Conservation (phyloP, 92 coral and sea anemone species). For the Epizoanthus illoricatus region DNA sequence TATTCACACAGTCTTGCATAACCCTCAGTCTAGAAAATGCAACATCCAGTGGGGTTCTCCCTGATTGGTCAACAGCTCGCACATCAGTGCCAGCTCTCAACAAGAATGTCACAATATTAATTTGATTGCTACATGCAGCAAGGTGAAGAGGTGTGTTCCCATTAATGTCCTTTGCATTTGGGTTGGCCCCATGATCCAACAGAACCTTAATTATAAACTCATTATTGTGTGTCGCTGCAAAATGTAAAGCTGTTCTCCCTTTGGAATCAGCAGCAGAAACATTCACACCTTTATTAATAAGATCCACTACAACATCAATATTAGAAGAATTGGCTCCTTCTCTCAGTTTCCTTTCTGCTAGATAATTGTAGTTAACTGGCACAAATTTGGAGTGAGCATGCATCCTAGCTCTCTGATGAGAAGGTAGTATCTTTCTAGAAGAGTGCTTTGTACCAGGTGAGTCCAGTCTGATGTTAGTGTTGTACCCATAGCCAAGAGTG, state of each 20-base stretch:
- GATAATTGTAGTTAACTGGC: slow-evolving; percentile 56
- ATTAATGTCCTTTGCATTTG: slow-evolving; percentile 90
- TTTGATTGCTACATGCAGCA: slow-evolving; percentile 93
- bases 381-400: slow-evolving; percentile 63
- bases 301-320: slow-evolving; percentile 60
- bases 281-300: slow-evolving; percentile 78
- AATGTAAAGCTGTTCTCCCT: slow-evolving; percentile 91
- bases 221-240: slow-evolving; percentile 93
- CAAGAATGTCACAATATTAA: slow-evolving; percentile 84
- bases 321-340: slow-evolving; percentile 79
- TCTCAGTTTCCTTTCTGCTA: slow-evolving; percentile 80
- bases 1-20: slow-evolving; percentile 62
- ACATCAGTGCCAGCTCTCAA: slow-evolving; percentile 82
- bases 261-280: slow-evolving; percentile 88
- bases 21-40: slow-evolving; percentile 82
- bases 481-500: slow-evolving; percentile 61
- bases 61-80: slow-evolving; percentile 83
- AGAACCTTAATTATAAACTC: slow-evolving; percentile 62
- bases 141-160: slow-evolving; percentile 97
- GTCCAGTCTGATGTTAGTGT: slow-evolving; percentile 40
- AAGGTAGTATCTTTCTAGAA: slow-evolving; percentile 71
- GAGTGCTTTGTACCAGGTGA: slow-evolving; percentile 56
- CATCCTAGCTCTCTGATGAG: slow-evolving; percentile 65
- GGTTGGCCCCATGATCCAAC: slow-evolving; percentile 87
- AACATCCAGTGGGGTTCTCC: slow-evolving; percentile 90